Evolutionary conservation across 1,140 invertebrate genomes (phyloP), one percentile per base, ranked within the genome.

Genomic region (Drosophila pallidifrons): DNA sequence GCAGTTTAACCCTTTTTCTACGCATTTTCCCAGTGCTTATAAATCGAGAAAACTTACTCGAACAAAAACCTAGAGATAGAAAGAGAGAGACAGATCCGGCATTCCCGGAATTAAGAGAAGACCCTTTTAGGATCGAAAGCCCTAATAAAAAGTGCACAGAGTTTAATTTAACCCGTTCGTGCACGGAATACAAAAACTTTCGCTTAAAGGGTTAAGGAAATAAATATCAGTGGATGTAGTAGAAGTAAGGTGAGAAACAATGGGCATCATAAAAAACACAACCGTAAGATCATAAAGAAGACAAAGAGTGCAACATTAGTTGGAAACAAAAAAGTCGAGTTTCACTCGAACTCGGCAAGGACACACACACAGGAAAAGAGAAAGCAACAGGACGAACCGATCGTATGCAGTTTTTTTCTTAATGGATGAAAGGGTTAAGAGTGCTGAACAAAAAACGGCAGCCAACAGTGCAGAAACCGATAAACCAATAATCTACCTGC

Each of bases 401-500:
- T 55, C 13, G 10, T 64, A 10, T 28, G 32, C 30, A 25, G 3
- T 63, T 68, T 82, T 82, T 87, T 87, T 87, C 41, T 87, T 87
- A 87, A 87, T 87, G 83, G 45, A 80, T 78, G 80, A 87, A 87
- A 87, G 82, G 83, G 83, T 87, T 87, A 77, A 71, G 51, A 32
- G 47, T 52, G 32, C n/a, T 28, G 3, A 25, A 49, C 54, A 70
- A 87, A 87, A 80, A 87, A 80, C 83, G 28, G 49, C 60, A 58
- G 59, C 58, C 41, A n/a, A 58, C 35, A 49, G n/a, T 35, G 54
- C 66, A 59, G 49, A 68, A 57, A 46, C 15, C 57, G 32, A 30
- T 8, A 32, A n/a, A 45, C 15, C 11, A 7, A 64, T 35, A 32
- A 25, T 20, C 54, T 76, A 72, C 73, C 74, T 76, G 74, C 47